A percentile compares a stretch with the other conserved stretches of the same genome.
phyloP scores from a whole-genome alignment of 2,888 invertebrate genomes.

The Belgica antarctica region DNA sequence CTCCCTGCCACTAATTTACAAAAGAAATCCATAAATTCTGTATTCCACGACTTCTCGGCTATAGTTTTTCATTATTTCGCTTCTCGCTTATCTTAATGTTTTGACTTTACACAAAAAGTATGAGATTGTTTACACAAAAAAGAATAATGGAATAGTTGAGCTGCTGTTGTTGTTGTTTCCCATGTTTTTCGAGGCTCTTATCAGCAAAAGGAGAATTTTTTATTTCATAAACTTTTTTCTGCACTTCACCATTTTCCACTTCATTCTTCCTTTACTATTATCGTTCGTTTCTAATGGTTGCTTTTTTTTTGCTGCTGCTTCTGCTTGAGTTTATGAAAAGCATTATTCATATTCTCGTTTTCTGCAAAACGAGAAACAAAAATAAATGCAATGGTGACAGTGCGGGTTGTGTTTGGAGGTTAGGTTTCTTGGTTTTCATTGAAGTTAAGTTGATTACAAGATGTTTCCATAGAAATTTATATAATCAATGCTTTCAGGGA shows the following conservation, averaged over 20 bases:
- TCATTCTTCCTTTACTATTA: neutral
- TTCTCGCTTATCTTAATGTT: constrained; percentile 38
- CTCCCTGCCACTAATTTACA: constrained; percentile 15
- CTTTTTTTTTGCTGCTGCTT: neutral
- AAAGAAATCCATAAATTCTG: constrained; percentile 35
- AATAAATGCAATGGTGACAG: too few species aligned
- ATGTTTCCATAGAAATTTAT: too few species aligned
- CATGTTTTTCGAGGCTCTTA: neutral
- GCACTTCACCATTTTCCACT: neutral
- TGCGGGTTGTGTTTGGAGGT: too few species aligned
- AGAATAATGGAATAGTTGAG: constrained; percentile 11
- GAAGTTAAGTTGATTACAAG: too few species aligned
- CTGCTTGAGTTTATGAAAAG: neutral
- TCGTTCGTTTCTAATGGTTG: constrained; percentile 9
- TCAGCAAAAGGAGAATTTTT: neutral
- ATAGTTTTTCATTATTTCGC: neutral
- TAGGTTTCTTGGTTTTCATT: too few species aligned
- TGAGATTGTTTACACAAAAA: constrained; percentile 4
- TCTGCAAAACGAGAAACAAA: too few species aligned
- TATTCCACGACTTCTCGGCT: neutral
- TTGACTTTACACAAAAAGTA: constrained; percentile 8
- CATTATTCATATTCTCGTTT: neutral
- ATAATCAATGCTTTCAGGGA: too few species aligned
- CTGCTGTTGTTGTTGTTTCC: constrained; percentile 7
- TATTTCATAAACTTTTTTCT: constrained; percentile 3